Conservation (phyloP, 2,888 invertebrate species). For the Spodoptera picta region DNA sequence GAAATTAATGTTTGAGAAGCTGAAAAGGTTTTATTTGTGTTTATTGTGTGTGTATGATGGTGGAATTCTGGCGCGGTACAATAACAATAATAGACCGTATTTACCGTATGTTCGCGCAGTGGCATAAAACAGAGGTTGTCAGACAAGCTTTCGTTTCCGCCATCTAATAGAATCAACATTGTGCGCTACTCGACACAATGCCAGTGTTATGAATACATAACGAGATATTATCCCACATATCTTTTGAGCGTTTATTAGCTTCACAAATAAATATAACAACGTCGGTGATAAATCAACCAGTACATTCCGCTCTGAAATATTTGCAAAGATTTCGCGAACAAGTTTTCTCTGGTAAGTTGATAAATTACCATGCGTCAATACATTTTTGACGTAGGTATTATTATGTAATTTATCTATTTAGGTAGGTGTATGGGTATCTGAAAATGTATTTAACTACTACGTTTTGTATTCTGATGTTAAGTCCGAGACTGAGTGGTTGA, state of each 20-base stretch:
- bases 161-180: constrained; percentile 81
- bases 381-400: too few species aligned
- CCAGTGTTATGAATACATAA: constrained; percentile 83
- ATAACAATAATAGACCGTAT: constrained; percentile 56
- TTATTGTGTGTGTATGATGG: constrained; percentile 26
- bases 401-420: too few species aligned
- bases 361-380: too few species aligned
- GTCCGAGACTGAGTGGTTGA: too few species aligned
- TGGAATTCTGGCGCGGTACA: constrained; percentile 8
- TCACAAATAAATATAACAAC: constrained; percentile 67
- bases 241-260: constrained; percentile 78
- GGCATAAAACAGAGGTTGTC: constrained; percentile 70
- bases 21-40: constrained; percentile 22
- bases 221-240: constrained; percentile 81
- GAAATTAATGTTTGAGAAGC: constrained; percentile 4
- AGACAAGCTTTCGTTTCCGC: constrained; percentile 79
- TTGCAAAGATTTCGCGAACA: not conserved
- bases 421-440: too few species aligned
- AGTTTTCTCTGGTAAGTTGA: too few species aligned
- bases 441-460: too few species aligned
- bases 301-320: not conserved
- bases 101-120: constrained; percentile 58
- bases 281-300: constrained; percentile 15
- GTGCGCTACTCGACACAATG: constrained; percentile 78
- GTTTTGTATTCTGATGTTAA: too few species aligned